Base-by-base conservation (phyloP, 2,888 invertebrate species). In the Amphipyra tragopoginis region DNA sequence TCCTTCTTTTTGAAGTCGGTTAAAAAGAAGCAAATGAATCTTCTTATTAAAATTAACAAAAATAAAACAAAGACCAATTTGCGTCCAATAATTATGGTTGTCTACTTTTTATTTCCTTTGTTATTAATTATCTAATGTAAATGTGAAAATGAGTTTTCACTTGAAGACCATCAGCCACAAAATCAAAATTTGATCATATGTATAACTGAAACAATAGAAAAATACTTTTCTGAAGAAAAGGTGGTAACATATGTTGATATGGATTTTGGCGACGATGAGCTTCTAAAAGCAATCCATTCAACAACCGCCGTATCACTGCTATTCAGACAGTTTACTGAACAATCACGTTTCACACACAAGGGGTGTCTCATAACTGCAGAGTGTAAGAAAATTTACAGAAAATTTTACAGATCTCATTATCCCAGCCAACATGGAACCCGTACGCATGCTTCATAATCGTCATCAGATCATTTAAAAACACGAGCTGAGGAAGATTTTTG, bases 391-490 rank as follows among this genome's bases (percentile, higher is more conserved):
- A 44, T 86, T 90, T 11, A 53, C 29, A 1, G n/a, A 60, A 7
- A 58, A 54, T n/a, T 76, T 86, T 9, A 9, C 34, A 5, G 33
- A 62, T 15, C 60, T 91, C 0, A 61, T 58, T 4, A 66, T n/a
- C 54, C 21, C 86, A 86, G 14, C 13, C 55, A 0, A 44, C 70
- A 0, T 90, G 90, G 90, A 84, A 83, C 39, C 90, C 90, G 0
- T 52, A 74, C 10, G 79, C 81, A 1, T 72, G 72, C 15, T 86
- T 88, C 42, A 55, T 87, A 5, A 75, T 90, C 9, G 49, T 87
- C 4, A 64, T 90, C 7, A 65, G 71, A 49, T 40, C 53, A 0
- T 58, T 88, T 0, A n/a, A 67, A 6, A 43, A 5, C 5, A 42
- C 0, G 60, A 82, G 11, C 51, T 87, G 1, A 51, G 50, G 7